A percentile compares a stretch with the other conserved stretches of the same genome.
Conservation (phyloP, 2,797 vertebrate genomes). For the Lemur catta region DNA sequence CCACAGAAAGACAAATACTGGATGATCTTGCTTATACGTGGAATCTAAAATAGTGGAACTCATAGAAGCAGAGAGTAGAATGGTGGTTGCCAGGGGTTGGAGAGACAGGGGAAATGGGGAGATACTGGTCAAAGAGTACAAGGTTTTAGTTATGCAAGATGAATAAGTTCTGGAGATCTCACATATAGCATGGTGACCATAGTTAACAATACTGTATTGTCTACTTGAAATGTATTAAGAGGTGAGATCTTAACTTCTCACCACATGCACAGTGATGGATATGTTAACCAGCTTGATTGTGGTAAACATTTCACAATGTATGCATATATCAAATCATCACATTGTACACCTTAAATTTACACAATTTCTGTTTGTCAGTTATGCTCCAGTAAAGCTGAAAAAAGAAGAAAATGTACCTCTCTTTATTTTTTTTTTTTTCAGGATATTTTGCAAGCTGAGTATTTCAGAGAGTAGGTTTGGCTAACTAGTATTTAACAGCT, state of each 20-base stretch:
- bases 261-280: background rate
- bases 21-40: background rate
- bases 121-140: background rate
- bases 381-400: background rate
- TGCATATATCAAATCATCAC: background rate
- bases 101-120: background rate
- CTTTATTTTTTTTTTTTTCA: constrained; percentile 16
- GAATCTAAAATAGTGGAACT: background rate
- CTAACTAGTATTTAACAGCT: background rate
- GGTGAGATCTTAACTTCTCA: background rate
- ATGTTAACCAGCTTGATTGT: background rate
- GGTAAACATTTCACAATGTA: background rate
- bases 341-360: background rate
- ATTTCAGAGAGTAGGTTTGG: background rate
- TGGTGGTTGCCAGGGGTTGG: background rate
- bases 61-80: background rate
- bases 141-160: background rate
- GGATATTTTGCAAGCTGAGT: background rate
- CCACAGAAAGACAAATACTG: background rate
- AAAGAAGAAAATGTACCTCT: background rate
- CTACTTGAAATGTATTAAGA: background rate
- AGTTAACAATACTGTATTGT: background rate
- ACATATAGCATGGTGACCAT: background rate
- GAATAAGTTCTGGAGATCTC: background rate
- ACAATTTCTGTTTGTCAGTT: background rate